These are phyloP conservation scores for Sesia apiformis DNA, from an alignment of 2,888 invertebrate species.

Conservation along the genomic window DNA sequence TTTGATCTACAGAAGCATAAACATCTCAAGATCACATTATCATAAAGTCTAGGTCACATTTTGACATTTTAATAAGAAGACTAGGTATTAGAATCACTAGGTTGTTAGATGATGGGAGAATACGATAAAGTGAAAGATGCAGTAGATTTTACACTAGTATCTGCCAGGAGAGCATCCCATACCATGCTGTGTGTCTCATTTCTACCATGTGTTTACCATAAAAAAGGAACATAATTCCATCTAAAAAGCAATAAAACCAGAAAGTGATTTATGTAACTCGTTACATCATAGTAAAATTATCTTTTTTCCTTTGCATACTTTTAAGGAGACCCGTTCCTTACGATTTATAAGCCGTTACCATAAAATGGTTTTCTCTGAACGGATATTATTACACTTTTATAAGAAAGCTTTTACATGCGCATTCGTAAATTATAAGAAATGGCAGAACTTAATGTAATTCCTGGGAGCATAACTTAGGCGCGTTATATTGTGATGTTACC, in stretches of 20 bases:
- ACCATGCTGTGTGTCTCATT: too few species aligned
- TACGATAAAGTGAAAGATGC: too few species aligned
- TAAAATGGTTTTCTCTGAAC: constrained; percentile 12
- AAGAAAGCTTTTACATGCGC: constrained; percentile 7
- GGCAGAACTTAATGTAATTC: constrained; percentile 6
- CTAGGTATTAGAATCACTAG: too few species aligned
- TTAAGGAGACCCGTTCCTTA: constrained; percentile 5
- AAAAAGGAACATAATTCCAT: constrained; percentile 11
- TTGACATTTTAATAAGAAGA: too few species aligned
- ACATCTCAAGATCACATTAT: too few species aligned
- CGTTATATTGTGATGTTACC: not conserved
- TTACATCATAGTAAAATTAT: constrained; percentile 9
- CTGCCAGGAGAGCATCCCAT: too few species aligned
- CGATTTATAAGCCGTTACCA: constrained; percentile 15
- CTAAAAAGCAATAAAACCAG: constrained; percentile 5
- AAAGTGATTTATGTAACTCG: constrained; percentile 9
- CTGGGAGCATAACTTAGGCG: not conserved
- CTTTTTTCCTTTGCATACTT: constrained; percentile 7
- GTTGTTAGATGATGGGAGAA: too few species aligned
- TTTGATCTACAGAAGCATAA: too few species aligned
- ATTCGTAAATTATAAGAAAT: constrained; percentile 8
- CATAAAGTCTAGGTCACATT: too few species aligned
- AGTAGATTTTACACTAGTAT: too few species aligned
- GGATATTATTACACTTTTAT: constrained; percentile 10
- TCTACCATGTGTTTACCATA: not conserved